Evolutionary conservation across 2,797 vertebrate species (phyloP).

Genomic region (Danio tinwini): DNA sequence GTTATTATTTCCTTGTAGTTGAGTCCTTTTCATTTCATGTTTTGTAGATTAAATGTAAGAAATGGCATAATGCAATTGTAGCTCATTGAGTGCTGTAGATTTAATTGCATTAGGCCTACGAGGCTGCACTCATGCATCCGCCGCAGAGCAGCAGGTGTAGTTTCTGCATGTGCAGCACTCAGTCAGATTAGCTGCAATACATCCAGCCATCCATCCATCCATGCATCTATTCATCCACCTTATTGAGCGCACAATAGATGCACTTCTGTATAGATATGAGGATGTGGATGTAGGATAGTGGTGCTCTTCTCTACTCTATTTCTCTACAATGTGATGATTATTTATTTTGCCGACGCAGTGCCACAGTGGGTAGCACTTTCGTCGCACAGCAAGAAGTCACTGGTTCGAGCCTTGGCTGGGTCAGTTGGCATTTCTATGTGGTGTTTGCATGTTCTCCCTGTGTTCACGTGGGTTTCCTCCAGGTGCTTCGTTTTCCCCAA

Average conservation of each 20-base stretch:
- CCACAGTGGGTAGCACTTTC: no score
- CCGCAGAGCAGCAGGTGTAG: constrained; percentile 75
- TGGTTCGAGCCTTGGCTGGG: no score
- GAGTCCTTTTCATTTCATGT: constrained; percentile 75
- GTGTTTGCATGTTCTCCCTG: no score
- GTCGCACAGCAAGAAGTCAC: no score
- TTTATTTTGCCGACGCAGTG: no score
- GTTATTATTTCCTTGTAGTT: constrained; percentile 71
- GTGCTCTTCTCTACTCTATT: no score
- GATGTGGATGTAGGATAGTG: no score
- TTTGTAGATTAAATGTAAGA: constrained; percentile 78
- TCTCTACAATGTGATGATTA: no score
- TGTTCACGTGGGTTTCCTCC: no score
- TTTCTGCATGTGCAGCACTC: constrained; percentile 72
- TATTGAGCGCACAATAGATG: constrained; percentile 55
- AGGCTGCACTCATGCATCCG: constrained; percentile 36
- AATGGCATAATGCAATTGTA: constrained; percentile 72
- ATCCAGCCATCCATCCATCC: constrained; percentile 64
- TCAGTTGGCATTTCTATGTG: no score
- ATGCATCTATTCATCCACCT: constrained; percentile 60
- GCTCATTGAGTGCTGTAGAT: constrained; percentile 71
- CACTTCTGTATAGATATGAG: constrained; percentile 8
- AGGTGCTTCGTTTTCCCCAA: no score
- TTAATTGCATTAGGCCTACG: constrained; percentile 75
- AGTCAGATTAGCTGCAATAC: constrained; percentile 74